A percentile compares a stretch with the other conserved stretches of the same genome.
These are phyloP conservation scores for Paracentrotus lividus DNA, from an alignment of 53 echinoderm and acorn worm genomes.

Conservation along the genomic window DNA sequence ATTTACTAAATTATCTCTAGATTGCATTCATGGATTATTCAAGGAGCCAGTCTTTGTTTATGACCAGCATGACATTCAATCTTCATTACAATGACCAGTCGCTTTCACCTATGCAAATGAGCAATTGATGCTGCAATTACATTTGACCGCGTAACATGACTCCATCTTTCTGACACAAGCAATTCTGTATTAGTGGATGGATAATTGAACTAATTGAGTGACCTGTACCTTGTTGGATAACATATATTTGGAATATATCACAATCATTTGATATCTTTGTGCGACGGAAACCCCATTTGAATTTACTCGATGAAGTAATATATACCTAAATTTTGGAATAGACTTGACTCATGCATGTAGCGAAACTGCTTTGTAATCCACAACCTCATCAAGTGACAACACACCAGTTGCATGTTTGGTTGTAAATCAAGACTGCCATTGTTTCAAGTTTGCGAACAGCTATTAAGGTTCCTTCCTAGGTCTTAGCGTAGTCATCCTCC, in stretches of 20 bases:
- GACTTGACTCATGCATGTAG: neutral
- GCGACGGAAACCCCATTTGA: neutral
- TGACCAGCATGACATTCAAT: neutral
- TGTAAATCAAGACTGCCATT: neutral
- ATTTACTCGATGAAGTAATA: neutral
- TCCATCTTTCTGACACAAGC: neutral
- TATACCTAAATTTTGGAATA: neutral
- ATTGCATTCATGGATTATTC: neutral
- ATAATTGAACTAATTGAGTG: neutral
- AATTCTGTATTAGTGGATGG: neutral
- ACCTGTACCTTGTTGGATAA: slow-evolving; percentile 2
- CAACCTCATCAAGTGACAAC: too few relatives aligned
- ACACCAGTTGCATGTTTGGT: neutral
- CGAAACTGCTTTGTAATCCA: neutral
- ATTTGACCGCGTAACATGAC: neutral
- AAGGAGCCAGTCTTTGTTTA: neutral
- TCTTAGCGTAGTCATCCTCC: too few relatives aligned
- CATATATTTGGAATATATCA: neutral
- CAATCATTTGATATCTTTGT: neutral
- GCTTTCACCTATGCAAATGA: neutral
- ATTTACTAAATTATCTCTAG: neutral
- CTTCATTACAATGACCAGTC: neutral
- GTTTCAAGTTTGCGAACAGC: slow-evolving; percentile 8
- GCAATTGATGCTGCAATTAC: neutral
- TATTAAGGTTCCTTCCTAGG: neutral